Evolutionary conservation across 2,888 invertebrate species (phyloP).

Genomic region (Hesperia comma): DNA sequence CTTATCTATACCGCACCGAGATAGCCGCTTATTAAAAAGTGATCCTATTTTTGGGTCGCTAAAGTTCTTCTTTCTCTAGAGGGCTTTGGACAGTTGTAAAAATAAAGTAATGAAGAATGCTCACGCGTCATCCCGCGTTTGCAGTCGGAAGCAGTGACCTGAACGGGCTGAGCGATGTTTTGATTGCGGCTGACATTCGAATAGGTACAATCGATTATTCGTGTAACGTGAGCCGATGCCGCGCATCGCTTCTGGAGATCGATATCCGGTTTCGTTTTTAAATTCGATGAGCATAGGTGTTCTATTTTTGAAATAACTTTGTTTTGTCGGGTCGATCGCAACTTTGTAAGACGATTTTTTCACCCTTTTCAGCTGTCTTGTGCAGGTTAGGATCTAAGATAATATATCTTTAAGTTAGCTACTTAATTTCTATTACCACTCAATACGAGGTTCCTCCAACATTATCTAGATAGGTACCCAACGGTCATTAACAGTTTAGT

Average conservation of each 20-base stretch:
- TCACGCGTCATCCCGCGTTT: constrained; percentile 75
- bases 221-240: constrained; percentile 73
- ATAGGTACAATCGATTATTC: constrained; percentile 80
- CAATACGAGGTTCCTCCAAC: no score
- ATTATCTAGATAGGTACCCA: no score
- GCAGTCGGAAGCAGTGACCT: constrained; percentile 79
- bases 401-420: no score
- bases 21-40: constrained; percentile 6
- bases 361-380: no score
- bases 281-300: constrained; percentile 53
- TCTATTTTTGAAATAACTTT: constrained; percentile 31
- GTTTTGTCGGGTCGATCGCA: neutral
- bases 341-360: neutral
- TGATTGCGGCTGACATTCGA: constrained; percentile 81
- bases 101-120: constrained; percentile 51
- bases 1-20: constrained; percentile 40
- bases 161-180: constrained; percentile 67
- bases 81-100: constrained; percentile 27
- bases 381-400: no score
- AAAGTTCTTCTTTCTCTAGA: constrained; percentile 20
- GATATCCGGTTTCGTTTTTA: constrained; percentile 55
- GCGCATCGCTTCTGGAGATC: constrained; percentile 50
- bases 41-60: constrained; percentile 9
- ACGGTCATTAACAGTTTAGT: no score
- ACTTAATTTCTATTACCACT: no score